Percentiles rank a stretch among this genome's conserved stretches.
Conservation (phyloP, 2,113 vertebrate genomes). For the Chinchilla lanigera region DNA sequence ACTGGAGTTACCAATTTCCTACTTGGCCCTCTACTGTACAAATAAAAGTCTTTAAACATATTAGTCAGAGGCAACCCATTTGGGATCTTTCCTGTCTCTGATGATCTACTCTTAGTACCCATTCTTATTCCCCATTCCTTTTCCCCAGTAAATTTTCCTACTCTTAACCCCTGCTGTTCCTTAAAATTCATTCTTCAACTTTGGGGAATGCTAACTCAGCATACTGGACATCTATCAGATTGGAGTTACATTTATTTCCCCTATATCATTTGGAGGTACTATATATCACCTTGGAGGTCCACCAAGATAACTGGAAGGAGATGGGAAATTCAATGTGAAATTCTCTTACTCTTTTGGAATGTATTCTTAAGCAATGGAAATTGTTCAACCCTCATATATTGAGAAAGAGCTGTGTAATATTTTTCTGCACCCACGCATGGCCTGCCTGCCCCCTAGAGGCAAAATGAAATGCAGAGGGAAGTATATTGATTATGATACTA, state of each 20-base stretch:
- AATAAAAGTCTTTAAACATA: constrained; percentile 30
- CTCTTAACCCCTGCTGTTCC: neutral
- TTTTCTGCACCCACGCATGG: neutral
- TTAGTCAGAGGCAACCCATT: neutral
- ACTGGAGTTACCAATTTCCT: neutral
- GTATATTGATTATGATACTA: neutral
- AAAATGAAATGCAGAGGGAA: neutral
- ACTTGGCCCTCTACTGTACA: neutral
- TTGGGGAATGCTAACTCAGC: neutral
- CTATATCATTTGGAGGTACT: neutral
- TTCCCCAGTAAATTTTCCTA: neutral
- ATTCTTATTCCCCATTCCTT: neutral
- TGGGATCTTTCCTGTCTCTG: neutral
- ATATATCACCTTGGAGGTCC: neutral
- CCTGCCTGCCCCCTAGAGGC: neutral
- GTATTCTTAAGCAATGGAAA: neutral
- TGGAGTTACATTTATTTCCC: neutral
- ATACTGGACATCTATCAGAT: neutral
- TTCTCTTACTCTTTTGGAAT: neutral
- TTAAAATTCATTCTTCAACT: neutral
- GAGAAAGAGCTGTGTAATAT: neutral
- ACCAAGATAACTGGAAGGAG: neutral
- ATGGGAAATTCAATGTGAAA: neutral
- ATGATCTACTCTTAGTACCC: neutral
- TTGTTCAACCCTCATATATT: neutral